These are phyloP conservation scores for Cottus gobio DNA, from an alignment of 2,113 vertebrate species.

Conservation along the genomic window DNA sequence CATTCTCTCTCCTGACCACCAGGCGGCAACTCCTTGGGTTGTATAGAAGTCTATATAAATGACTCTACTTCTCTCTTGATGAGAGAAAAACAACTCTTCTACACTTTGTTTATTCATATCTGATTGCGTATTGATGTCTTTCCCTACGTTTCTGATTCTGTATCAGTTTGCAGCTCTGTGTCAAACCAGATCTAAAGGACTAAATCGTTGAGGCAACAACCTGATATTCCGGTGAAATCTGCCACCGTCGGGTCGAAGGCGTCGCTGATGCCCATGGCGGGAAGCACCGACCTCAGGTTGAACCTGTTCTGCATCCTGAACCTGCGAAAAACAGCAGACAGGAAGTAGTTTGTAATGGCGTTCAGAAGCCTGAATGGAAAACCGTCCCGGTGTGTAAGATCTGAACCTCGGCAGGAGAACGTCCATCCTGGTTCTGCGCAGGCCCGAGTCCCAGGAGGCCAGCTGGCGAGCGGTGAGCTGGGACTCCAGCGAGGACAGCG, in stretches of 20 bases:
- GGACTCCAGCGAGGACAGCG: constrained; percentile 83
- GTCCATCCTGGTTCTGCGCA: constrained; percentile 89
- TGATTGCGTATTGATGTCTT: too few relatives aligned
- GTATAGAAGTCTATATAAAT: too few relatives aligned
- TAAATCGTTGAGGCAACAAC: constrained; percentile 66
- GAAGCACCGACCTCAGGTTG: constrained; percentile 87
- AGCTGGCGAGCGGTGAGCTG: constrained; percentile 85
- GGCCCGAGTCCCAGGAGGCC: constrained; percentile 83
- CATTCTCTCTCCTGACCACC: too few relatives aligned
- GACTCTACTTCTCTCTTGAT: too few relatives aligned
- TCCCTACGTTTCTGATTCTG: too few relatives aligned
- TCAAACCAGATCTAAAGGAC: too few relatives aligned
- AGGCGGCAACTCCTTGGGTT: too few relatives aligned
- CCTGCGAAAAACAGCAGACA: constrained; percentile 72
- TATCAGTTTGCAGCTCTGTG: too few relatives aligned
- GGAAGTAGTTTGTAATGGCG: background rate
- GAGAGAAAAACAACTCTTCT: too few relatives aligned
- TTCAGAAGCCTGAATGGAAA: background rate
- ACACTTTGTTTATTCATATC: too few relatives aligned
- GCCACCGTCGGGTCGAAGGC: constrained; percentile 87
- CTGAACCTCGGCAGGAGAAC: constrained; percentile 91
- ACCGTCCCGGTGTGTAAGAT: background rate
- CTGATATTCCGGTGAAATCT: constrained; percentile 93
- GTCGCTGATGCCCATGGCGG: constrained; percentile 87
- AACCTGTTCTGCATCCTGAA: constrained; percentile 90